phyloP scores from a whole-genome alignment of 2,113 vertebrate genomes.

The Gila orcuttii region DNA sequence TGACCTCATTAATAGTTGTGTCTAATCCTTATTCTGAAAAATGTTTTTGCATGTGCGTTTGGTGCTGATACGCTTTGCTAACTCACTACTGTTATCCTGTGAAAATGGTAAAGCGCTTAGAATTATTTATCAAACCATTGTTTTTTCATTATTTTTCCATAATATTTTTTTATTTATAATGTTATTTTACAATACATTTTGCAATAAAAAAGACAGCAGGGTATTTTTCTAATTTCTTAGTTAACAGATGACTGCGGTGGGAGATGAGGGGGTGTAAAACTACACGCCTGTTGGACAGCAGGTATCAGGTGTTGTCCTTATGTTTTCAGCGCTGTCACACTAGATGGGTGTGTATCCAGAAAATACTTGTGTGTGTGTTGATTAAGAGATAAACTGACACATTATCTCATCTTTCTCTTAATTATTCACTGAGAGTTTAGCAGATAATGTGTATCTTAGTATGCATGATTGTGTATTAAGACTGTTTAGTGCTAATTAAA shows the following conservation, averaged over 20 bases:
- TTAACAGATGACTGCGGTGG: background rate
- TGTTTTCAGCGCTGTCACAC: slow-evolving; percentile 20
- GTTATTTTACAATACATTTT: background rate
- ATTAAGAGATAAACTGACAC: slow-evolving; percentile 44
- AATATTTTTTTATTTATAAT: no score
- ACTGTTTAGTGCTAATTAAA: background rate
- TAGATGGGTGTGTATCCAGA: slow-evolving; percentile 12
- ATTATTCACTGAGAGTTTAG: slow-evolving; percentile 41
- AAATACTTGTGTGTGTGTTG: slow-evolving; percentile 16
- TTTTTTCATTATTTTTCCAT: no score
- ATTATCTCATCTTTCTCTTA: slow-evolving; percentile 19
- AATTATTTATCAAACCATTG: no score
- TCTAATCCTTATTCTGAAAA: background rate
- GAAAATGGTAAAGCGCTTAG: background rate
- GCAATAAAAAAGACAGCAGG: background rate
- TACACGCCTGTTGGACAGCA: background rate
- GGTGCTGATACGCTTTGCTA: background rate
- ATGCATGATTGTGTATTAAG: background rate
- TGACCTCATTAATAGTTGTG: slow-evolving; percentile 2
- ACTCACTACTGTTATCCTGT: background rate
- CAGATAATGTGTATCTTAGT: background rate
- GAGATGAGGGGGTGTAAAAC: background rate
- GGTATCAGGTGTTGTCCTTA: slow-evolving; percentile 47
- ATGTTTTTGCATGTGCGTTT: background rate
- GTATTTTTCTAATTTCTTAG: background rate